Base-by-base conservation (phyloP, 1,140 invertebrate genomes). In the Brachionus plicatilis region DNA sequence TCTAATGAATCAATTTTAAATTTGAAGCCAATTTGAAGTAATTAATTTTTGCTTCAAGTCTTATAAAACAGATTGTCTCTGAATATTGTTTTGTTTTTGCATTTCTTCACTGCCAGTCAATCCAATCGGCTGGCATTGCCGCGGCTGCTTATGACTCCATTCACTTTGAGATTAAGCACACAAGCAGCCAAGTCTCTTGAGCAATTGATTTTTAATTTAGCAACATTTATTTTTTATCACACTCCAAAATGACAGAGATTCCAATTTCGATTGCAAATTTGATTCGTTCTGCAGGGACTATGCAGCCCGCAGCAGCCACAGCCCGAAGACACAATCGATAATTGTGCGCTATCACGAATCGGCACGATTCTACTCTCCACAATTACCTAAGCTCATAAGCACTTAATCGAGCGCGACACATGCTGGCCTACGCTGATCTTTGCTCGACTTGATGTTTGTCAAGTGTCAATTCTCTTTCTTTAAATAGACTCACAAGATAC, bases 171-270 rank as follows among this genome's bases (percentile, higher is more conserved):
- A 68, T 68, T 68, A 68, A 68, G 29, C 65, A 72, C 29, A 72
- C 29, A 72, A 37, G n/a, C 8, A 43, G 37, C 7, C n/a, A 45
- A 41, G 8, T 72, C 68, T 41, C 68, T 72, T 72, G 68, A 72
- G 68, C 29, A 72, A 72, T 72, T 41, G 68, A 72, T 72, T 72
- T 72, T 72, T 72, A 72, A 72, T 72, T 72, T 45, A 72, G 68
- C 68, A 72, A 72, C 68, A 72, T 72, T 72, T 72, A 41, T 41
- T 20, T 50, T 72, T 72, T 72, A 72, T 72, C 68, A 72, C 68
- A 56, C 53, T 56, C 53, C 0, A 56, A 56, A 56, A 56, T 56
- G 53, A 56, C 53, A 56, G 53, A 56, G 53, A 56, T 56, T 56
- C 53, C 53, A 56, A 56, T 56, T 56, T 56, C 53, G 53, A 56